These are phyloP conservation scores for Psilanteris sp. DNA, from an alignment of 1,140 invertebrate species.

Conservation along the genomic window DNA sequence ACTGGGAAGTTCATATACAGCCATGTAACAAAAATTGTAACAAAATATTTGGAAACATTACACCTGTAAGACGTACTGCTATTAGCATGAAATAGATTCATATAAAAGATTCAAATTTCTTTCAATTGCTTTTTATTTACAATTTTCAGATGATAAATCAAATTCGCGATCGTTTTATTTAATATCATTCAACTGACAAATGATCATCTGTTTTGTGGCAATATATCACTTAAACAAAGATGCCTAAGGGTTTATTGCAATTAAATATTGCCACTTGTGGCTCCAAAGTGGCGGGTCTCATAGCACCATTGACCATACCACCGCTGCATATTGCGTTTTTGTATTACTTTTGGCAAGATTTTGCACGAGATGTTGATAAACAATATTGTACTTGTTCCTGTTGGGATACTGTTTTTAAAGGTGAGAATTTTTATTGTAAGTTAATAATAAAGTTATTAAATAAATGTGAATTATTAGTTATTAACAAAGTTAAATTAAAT, in stretches of 20 bases:
- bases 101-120: neutral
- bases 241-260: slow-evolving; percentile 69
- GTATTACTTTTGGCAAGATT: slow-evolving; percentile 87
- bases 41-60: slow-evolving; percentile 14
- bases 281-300: slow-evolving; percentile 73
- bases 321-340: slow-evolving; percentile 84
- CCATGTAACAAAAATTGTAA: neutral
- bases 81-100: too few relatives aligned
- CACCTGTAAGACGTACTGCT: slow-evolving; percentile 8
- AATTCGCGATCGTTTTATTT: slow-evolving; percentile 2
- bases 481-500: too few relatives aligned
- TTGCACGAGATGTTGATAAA: slow-evolving; percentile 84
- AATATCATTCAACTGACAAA: slow-evolving; percentile 1
- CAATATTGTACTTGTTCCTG: slow-evolving; percentile 87
- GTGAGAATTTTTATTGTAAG: slow-evolving; percentile 77
- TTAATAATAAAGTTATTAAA: too few relatives aligned
- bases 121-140: neutral
- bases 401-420: slow-evolving; percentile 91
- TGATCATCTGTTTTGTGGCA: neutral
- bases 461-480: too few relatives aligned
- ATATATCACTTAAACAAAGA: slow-evolving; percentile 20
- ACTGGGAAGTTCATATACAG: neutral
- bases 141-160: slow-evolving; percentile 23
- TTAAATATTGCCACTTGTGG: slow-evolving; percentile 70
- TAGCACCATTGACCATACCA: slow-evolving; percentile 80